Percentiles rank a stretch among this genome's conserved stretches.
Evolutionary conservation across 1,140 invertebrate species (phyloP).

Genomic region (Drosophila funebris): DNA sequence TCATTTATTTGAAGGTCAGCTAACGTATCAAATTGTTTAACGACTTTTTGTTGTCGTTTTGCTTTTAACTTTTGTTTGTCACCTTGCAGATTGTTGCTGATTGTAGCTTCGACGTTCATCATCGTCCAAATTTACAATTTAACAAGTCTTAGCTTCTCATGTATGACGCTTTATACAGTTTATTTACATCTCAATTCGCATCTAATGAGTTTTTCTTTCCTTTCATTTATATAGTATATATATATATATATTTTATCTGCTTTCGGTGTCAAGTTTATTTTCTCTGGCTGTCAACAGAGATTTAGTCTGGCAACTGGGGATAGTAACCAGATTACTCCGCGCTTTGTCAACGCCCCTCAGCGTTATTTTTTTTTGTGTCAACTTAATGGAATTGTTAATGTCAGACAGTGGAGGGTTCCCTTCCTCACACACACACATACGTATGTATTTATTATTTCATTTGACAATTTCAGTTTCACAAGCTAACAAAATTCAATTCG

Average conservation of each 20-base stretch:
- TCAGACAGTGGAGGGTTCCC: conserved; percentile 45
- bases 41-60: conserved; percentile 39
- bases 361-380: conserved; percentile 31
- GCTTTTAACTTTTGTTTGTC: conserved; percentile 47
- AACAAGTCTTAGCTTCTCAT: conserved; percentile 16
- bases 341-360: conserved; percentile 11
- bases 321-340: conserved; percentile 44
- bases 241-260: not conserved
- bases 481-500: not conserved
- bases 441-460: conserved; percentile 30
- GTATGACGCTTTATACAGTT: conserved; percentile 11
- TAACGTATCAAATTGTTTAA: conserved; percentile 77
- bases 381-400: conserved; percentile 78
- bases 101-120: conserved; percentile 10
- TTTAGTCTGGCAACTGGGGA: conserved; percentile 40
- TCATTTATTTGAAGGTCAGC: conserved; percentile 62
- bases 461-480: not conserved
- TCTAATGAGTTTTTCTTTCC: conserved; percentile 37
- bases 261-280: conserved; percentile 31
- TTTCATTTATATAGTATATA: not conserved
- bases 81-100: conserved; percentile 45
- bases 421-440: not conserved
- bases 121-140: conserved; percentile 21
- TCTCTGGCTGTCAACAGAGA: conserved; percentile 52
- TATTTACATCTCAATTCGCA: not conserved